Base-by-base conservation (phyloP, 2,113 vertebrate genomes). In the Ciconia maguari region DNA sequence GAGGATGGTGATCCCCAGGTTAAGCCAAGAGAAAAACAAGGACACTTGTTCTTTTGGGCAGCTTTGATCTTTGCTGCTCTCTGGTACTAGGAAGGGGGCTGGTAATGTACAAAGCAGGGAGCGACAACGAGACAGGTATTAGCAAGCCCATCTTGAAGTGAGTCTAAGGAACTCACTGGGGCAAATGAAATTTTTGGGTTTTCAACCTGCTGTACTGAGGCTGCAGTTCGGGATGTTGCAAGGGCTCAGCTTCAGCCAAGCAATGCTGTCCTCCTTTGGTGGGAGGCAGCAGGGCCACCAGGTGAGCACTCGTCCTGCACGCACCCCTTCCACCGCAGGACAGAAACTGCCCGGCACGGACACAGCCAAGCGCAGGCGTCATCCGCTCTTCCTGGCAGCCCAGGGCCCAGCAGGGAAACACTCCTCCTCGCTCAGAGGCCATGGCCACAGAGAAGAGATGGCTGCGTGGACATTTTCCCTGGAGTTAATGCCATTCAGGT, bases 281-380 rank as follows among this genome's bases (percentile, higher is more conserved):
- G 26, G 1, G 17, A 52, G 34, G 10, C 10, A 38, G 38, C 24
- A 76, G 42, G 11, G 57, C 16, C 60, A 51, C 9, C 16, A 22
- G 49, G 16, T 6, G 14, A 83, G 9, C 48, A 5, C 29, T 26
- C 12, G 13, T 30, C 14, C 13, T 34, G 22, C 18, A 5, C 9
- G 7, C 26, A 2, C 2, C 9, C 6, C 14, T 44, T 34, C 16
- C 48, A 16, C 27, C 0, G 3, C 0, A 0, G 62, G 52, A 32
- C 13, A 62, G 42, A 44, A 49, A 7, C 25, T 30, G n/a, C n/a
- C 44, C 34, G 32, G n/a, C 54, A 42, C 0, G 3, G 32, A 15
- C 44, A 25, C 16, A 34, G 14, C 12, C 34, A 77, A 36, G 36
- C 7, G 18, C 38, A 51, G 64, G 30, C 1, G 1, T 7, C 77